These are phyloP conservation scores for Macaca mulatta DNA, from an alignment of 2,113 vertebrate species.

Conservation along the genomic window DNA sequence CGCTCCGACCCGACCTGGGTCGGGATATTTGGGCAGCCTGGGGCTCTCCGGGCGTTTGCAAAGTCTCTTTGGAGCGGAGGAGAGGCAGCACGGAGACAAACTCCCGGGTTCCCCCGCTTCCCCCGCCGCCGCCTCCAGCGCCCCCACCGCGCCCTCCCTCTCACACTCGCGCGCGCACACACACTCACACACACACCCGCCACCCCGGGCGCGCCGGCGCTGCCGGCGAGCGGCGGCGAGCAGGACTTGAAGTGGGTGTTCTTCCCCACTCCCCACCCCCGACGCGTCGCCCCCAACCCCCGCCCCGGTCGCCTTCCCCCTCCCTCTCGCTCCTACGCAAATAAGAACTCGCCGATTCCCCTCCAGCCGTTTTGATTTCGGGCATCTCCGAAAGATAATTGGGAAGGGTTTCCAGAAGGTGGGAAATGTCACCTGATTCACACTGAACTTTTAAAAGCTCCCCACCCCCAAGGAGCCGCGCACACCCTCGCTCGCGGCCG, in stretches of 20 bases:
- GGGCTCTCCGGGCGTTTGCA: slow-evolving; percentile 1
- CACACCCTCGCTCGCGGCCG: slow-evolving; percentile 72
- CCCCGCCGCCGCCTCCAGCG: slow-evolving; percentile 4
- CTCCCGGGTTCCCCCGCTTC: background rate
- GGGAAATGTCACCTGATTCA: slow-evolving; percentile 97
- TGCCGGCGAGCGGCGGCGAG: slow-evolving; percentile 63
- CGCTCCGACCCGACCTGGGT: background rate
- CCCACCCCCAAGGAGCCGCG: slow-evolving; percentile 89
- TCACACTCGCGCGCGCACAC: background rate
- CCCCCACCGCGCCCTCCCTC: background rate
- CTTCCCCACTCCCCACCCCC: slow-evolving; percentile 70
- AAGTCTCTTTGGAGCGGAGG: slow-evolving; percentile 43
- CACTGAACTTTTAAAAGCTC: slow-evolving; percentile 93
- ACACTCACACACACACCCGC: background rate
- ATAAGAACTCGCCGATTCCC: slow-evolving; percentile 65
- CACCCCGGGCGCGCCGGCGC: slow-evolving; percentile 62
- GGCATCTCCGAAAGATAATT: slow-evolving; percentile 81
- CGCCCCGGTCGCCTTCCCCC: slow-evolving; percentile 9
- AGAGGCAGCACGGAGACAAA: background rate
- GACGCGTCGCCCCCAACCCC: slow-evolving; percentile 26
- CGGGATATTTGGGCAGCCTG: background rate
- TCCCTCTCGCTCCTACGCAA: slow-evolving; percentile 66
- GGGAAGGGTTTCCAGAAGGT: slow-evolving; percentile 86
- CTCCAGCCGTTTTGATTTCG: slow-evolving; percentile 62
- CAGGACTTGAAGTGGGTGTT: slow-evolving; percentile 71